A percentile compares a stretch with the other conserved stretches of the same genome.
Conservation (phyloP, 2,113 vertebrate species). For the Onychorhynchus coronatus region DNA sequence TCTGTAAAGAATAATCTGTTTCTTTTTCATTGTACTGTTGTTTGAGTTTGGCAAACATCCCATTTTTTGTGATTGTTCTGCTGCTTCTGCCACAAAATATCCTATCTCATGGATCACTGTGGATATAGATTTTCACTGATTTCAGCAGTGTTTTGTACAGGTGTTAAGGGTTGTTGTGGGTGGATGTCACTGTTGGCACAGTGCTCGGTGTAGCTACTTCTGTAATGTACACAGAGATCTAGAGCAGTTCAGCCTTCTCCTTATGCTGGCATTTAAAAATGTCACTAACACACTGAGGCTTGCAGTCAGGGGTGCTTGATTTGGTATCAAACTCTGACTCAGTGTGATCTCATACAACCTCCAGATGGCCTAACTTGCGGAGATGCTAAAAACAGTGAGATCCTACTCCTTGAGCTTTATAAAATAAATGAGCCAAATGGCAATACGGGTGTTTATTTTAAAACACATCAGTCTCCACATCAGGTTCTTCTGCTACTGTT, state of each 20-base stretch:
- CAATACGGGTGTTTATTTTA: neutral
- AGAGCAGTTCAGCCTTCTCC: neutral
- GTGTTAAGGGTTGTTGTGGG: neutral
- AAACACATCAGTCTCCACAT: neutral
- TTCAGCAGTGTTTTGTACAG: neutral
- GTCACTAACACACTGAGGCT: neutral
- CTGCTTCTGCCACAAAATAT: neutral
- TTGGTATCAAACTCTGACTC: conserved; percentile 39
- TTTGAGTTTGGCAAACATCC: neutral
- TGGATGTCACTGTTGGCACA: neutral
- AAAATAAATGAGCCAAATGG: neutral
- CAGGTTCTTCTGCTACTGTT: conserved; percentile 25
- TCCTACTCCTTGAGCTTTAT: neutral
- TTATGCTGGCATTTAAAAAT: neutral
- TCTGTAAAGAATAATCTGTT: neutral
- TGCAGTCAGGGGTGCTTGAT: conserved; percentile 1
- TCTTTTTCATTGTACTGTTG: neutral
- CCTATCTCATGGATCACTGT: neutral
- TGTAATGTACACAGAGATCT: neutral
- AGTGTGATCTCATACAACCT: conserved; percentile 35
- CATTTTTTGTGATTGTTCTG: neutral
- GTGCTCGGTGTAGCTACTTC: neutral
- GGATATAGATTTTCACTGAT: neutral
- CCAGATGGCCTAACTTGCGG: conserved; percentile 15
- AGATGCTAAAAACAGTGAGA: neutral